These are phyloP conservation scores for Cynopterus brachyotis DNA, from an alignment of 2,113 vertebrate species.

Conservation along the genomic window DNA sequence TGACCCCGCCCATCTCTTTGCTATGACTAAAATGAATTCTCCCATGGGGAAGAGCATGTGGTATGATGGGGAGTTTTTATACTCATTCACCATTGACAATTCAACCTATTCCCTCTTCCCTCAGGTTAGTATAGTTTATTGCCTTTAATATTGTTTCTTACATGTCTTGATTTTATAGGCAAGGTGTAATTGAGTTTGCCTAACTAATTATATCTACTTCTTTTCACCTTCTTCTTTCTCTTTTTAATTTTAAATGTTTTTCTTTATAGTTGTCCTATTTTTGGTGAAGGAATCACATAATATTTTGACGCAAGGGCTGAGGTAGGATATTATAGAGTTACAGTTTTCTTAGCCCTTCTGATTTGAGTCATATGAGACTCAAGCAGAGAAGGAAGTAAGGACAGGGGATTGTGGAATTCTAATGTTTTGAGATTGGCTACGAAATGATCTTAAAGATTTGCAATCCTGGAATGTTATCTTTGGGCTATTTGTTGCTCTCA, in stretches of 20 bases:
- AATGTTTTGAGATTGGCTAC: background rate
- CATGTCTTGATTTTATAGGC: background rate
- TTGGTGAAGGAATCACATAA: background rate
- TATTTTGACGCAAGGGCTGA: background rate
- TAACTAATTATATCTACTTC: background rate
- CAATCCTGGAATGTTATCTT: background rate
- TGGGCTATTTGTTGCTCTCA: background rate
- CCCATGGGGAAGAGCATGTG: slow-evolving; percentile 94
- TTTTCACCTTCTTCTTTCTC: background rate
- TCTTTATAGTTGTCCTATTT: background rate
- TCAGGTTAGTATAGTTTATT: slow-evolving; percentile 86
- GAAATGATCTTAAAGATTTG: background rate
- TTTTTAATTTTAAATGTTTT: background rate
- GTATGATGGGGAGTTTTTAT: slow-evolving; percentile 96
- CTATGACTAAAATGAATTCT: slow-evolving; percentile 94
- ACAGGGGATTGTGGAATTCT: background rate
- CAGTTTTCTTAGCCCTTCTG: background rate
- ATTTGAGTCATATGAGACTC: background rate
- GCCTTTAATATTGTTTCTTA: background rate
- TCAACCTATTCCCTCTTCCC: slow-evolving; percentile 93
- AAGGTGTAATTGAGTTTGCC: background rate
- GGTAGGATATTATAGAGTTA: background rate
- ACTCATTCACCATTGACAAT: slow-evolving; percentile 94
- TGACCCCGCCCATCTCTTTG: slow-evolving; percentile 90
- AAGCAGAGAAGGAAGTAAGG: background rate